Evolutionary conservation across 2,113 vertebrate species (phyloP).

Genomic region (Lagopus leucura): DNA sequence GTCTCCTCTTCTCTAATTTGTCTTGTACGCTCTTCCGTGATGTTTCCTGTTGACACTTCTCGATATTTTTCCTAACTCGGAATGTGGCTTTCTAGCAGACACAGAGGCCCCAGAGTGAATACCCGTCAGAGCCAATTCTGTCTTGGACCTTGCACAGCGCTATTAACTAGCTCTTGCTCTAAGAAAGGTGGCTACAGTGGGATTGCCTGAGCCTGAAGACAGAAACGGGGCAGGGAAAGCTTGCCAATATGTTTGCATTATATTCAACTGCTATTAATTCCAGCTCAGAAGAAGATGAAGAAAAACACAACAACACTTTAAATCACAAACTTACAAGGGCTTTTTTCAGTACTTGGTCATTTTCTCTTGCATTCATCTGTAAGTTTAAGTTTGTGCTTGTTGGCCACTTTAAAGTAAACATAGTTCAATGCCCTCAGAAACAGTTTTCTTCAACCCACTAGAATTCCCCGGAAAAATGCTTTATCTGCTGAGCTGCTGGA

Average conservation of each 20-base stretch:
- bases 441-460: constrained; percentile 62
- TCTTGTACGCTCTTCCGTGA: constrained; percentile 70
- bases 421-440: constrained; percentile 70
- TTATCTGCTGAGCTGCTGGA: constrained; percentile 69
- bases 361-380: constrained; percentile 11
- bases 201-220: constrained; percentile 68
- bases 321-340: constrained; percentile 30
- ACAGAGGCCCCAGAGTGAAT: constrained; percentile 81
- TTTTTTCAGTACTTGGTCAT: constrained; percentile 36
- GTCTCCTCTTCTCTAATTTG: constrained; percentile 71
- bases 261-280: constrained; percentile 55
- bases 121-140: constrained; percentile 71
- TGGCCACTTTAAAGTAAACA: constrained; percentile 65
- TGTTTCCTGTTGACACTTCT: constrained; percentile 81
- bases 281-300: constrained; percentile 19
- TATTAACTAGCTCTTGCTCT: constrained; percentile 69
- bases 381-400: not conserved
- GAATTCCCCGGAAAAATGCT: constrained; percentile 72
- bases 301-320: not conserved
- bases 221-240: constrained; percentile 50
- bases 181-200: constrained; percentile 75
- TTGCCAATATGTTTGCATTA: constrained; percentile 56
- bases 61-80: constrained; percentile 70
- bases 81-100: constrained; percentile 83
- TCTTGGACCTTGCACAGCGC: constrained; percentile 72